Conservation (phyloP, 2,113 vertebrate genomes). For the Lasiurus borealis region DNA sequence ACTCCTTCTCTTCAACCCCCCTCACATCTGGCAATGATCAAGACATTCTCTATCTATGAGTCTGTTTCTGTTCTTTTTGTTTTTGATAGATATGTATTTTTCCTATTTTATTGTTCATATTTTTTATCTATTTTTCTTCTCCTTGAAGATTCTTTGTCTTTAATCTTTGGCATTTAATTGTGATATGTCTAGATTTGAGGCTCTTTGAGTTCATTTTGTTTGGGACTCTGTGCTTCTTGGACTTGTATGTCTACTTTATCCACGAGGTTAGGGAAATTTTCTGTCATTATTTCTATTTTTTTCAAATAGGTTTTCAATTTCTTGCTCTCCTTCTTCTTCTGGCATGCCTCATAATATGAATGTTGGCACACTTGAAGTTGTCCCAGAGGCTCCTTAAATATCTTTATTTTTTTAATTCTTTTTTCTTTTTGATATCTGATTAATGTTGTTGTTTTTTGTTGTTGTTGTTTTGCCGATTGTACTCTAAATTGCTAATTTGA, state of each 20-base stretch:
- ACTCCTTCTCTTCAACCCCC: background rate
- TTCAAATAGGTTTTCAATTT: background rate
- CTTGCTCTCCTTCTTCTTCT: background rate
- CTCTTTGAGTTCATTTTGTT: background rate
- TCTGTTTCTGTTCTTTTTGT: background rate
- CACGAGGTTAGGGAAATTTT: background rate
- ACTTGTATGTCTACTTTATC: background rate
- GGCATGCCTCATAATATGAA: background rate
- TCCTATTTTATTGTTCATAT: background rate
- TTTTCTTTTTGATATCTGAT: background rate
- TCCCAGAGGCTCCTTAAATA: background rate
- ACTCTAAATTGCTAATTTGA: background rate
- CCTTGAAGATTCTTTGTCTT: background rate
- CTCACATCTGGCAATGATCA: background rate
- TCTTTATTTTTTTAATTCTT: background rate
- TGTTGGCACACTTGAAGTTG: background rate
- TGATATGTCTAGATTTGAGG: background rate
- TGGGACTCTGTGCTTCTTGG: background rate
- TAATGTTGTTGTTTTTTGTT: background rate
- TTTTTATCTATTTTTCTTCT: background rate
- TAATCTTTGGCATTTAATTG: background rate
- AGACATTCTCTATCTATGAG: background rate
- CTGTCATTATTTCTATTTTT: background rate
- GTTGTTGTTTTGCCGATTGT: background rate
- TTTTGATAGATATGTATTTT: background rate